Conservation (phyloP, 2,888 invertebrate species). For the Axea sp. region DNA sequence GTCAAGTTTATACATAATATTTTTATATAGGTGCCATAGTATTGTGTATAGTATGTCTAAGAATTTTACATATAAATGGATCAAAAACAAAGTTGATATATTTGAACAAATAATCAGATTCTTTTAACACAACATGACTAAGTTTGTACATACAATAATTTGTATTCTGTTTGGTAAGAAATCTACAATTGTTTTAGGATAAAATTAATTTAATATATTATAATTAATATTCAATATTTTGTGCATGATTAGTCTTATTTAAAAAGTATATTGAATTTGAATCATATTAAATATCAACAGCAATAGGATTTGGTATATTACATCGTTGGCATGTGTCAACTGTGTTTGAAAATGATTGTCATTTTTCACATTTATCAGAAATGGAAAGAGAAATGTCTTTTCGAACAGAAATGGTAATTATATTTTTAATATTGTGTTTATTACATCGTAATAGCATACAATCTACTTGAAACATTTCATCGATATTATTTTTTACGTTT, state of each 20-base stretch:
- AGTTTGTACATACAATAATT: constrained; percentile 21
- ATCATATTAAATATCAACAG: too few relatives aligned
- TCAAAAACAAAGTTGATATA: constrained; percentile 15
- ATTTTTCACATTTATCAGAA: constrained; percentile 90
- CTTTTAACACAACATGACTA: constrained; percentile 26
- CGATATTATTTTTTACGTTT: too few relatives aligned
- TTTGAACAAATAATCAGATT: constrained; percentile 6
- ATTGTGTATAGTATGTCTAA: background rate
- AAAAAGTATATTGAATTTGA: too few relatives aligned
- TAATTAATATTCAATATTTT: too few relatives aligned
- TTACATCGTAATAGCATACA: too few relatives aligned
- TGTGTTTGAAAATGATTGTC: constrained; percentile 90
- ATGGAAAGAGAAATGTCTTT: constrained; percentile 92
- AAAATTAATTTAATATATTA: too few relatives aligned
- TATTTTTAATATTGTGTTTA: too few relatives aligned
- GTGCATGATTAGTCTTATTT: background rate
- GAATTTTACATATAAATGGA: constrained; percentile 6
- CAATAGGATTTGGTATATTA: constrained; percentile 81
- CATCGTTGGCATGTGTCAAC: constrained; percentile 85
- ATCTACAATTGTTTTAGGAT: too few relatives aligned
- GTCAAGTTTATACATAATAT: too few relatives aligned
- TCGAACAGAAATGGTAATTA: constrained; percentile 91
- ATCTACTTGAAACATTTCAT: too few relatives aligned
- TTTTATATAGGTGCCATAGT: background rate
- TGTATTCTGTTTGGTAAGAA: constrained; percentile 27